A percentile compares a stretch with the other conserved stretches of the same genome.
These are phyloP conservation scores for Eutrigla gurnardus DNA, from an alignment of 2,797 vertebrate genomes.

Conservation along the genomic window DNA sequence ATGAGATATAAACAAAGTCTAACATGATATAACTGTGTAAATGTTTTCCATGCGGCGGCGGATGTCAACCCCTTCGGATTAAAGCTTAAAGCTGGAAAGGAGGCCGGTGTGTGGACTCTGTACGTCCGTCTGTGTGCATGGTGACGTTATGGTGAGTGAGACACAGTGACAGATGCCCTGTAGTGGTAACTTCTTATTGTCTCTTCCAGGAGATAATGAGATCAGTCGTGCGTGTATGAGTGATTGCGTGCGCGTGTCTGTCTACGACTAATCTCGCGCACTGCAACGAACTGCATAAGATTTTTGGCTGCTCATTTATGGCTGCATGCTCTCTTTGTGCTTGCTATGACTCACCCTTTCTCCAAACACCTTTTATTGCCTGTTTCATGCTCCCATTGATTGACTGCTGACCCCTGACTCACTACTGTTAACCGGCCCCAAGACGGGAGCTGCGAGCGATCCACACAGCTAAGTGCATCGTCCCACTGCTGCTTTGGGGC, in stretches of 20 bases:
- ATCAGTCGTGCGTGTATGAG: background rate
- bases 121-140: background rate
- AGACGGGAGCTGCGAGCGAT: background rate
- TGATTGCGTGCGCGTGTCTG: background rate
- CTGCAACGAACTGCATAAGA: background rate
- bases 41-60: conserved; percentile 38
- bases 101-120: conserved; percentile 4
- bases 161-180: background rate
- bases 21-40: conserved; percentile 59
- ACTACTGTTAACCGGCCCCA: background rate
- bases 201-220: background rate
- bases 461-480: background rate
- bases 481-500: background rate
- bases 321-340: background rate
- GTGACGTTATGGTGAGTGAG: background rate
- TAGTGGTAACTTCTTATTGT: background rate
- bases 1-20: conserved; percentile 77
- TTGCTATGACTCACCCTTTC: background rate
- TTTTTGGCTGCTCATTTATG: background rate
- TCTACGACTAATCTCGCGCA: background rate
- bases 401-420: background rate
- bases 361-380: background rate
- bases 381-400: background rate
- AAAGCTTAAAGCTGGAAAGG: conserved; percentile 39
- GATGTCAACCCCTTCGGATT: conserved; percentile 41